Base-by-base conservation (phyloP, 2,797 vertebrate genomes). In the Champsocephalus esox region DNA sequence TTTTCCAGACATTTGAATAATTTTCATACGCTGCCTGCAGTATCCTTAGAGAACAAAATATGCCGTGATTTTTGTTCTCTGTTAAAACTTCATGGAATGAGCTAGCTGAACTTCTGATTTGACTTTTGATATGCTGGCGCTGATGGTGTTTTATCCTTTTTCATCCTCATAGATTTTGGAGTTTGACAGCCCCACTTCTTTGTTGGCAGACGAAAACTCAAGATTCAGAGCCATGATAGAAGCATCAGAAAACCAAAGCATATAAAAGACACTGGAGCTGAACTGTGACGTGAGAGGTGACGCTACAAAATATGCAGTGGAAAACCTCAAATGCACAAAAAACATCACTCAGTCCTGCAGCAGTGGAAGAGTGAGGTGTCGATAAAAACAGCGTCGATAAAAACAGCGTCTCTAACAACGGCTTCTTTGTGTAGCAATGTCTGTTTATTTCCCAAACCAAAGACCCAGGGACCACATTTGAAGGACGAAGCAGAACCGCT, bases 131-230 rank as follows among this genome's bases (percentile, higher is more conserved):
- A 57, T 77, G 73, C 56, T 76, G 55, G 9, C 66, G 51, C 55
- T 86, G n/a, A 89, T 85, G 16, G 21, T 76, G 32, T 66, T 80
- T 24, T 74, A 46, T 81, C 52, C 50, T 81, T 67, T 38, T 88
- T 72, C 41, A 57, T 75, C 80, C 21, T 85, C 28, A 48, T 46
- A 96, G 95, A 94, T 96, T 87, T 66, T 95, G 88, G 95, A 96
- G 91, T 96, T 96, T 78, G 95, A 96, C 88, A 91, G 89, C 70
- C 95, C 95, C 0, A 68, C 91, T 48, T 90, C 89, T 46, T 88
- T 96, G 82, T 90, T 96, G 79, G 92, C 92, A 51, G 87, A 95
- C 79, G 92, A 95, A 84, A 94, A 90, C 78, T 96, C 95, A 34
- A 89, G 86, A 91, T 95, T 96, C 82, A 88, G 80, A 87, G 90